Conservation (phyloP, 2,797 vertebrate genomes). For the Odontamblyopus lacepedii region DNA sequence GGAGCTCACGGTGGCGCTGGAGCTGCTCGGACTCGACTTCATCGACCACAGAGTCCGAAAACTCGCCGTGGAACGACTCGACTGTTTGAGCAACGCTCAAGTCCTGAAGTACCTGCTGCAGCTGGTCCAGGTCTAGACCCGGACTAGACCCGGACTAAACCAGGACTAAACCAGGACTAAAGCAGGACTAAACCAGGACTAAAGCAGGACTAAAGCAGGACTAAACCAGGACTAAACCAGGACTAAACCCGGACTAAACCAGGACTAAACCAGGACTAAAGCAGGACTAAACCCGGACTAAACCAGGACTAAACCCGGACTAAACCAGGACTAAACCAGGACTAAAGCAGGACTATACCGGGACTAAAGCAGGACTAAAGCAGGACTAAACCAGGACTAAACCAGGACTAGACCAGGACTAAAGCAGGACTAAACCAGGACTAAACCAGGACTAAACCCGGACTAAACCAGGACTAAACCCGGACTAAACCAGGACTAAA, state of each 20-base stretch:
- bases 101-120: slow-evolving; percentile 80
- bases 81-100: slow-evolving; percentile 76
- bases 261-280: not conserved
- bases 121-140: slow-evolving; percentile 75
- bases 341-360: not conserved
- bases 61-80: slow-evolving; percentile 75
- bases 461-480: no score
- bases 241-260: not conserved
- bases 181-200: not conserved
- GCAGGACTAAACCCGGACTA: not conserved
- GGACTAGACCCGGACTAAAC: not conserved
- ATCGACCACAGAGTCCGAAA: slow-evolving; percentile 72
- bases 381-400: not conserved
- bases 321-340: not conserved
- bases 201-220: not conserved
- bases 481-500: not conserved
- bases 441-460: not conserved
- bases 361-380: not conserved
- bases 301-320: not conserved
- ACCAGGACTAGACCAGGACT: not conserved
- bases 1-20: slow-evolving; percentile 76
- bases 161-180: not conserved
- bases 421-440: no score
- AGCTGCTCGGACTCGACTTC: slow-evolving; percentile 79
- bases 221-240: not conserved